These are phyloP conservation scores for Timema cristinae DNA, from an alignment of 2,888 invertebrate genomes.

Conservation along the genomic window DNA sequence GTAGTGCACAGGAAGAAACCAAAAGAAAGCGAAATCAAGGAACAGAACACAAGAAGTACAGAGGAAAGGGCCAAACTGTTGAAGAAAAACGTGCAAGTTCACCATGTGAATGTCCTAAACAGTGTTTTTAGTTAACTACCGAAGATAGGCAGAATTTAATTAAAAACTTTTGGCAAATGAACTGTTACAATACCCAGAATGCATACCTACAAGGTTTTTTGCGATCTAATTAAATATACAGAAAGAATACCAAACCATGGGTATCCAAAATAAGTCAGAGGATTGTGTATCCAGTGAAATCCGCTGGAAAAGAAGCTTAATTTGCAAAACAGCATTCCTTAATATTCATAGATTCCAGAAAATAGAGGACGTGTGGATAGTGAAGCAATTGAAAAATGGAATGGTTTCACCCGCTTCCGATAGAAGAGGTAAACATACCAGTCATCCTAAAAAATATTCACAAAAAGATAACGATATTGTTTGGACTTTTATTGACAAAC, in stretches of 20 bases:
- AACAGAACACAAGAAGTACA: not conserved
- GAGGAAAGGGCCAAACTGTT: not conserved
- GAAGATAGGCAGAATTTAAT: not conserved
- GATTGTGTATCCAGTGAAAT: not conserved
- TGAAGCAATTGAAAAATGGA: not conserved
- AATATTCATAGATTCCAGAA: conserved; percentile 6
- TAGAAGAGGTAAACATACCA: not conserved
- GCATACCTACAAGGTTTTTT: conserved; percentile 7
- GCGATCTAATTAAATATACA: not conserved
- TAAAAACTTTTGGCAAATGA: not conserved
- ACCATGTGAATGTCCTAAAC: not conserved
- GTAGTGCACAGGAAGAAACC: not conserved
- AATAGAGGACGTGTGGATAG: not conserved
- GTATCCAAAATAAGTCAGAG: not conserved
- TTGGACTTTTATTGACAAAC: no score
- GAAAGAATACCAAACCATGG: not conserved
- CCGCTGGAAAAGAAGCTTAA: not conserved
- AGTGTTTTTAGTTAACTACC: not conserved
- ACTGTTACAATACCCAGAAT: conserved; percentile 1
- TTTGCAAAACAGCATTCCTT: conserved; percentile 2
- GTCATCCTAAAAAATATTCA: no score
- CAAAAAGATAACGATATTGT: no score
- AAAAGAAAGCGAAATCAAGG: conserved; percentile 5
- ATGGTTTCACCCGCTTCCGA: not conserved
- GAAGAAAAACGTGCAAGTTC: not conserved